A percentile compares a stretch with the other conserved stretches of the same genome.
These are phyloP conservation scores for Cyanistes caeruleus DNA, from an alignment of 2,113 vertebrate species.

Conservation along the genomic window DNA sequence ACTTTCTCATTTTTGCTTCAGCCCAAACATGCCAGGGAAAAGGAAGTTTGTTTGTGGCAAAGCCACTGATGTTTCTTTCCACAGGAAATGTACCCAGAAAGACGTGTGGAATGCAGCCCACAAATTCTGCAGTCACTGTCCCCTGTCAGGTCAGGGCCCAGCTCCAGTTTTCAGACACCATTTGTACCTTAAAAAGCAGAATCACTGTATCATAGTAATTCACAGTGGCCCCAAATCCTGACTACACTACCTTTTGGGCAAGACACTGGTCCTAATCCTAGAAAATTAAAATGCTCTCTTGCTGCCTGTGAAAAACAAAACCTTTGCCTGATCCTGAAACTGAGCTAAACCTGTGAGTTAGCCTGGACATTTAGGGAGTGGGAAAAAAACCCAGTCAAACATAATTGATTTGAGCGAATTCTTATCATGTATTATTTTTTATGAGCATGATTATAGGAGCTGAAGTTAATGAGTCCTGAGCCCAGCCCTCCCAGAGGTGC, in stretches of 20 bases:
- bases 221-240: not conserved
- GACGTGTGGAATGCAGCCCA: fast-evolving
- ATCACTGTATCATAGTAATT: not conserved
- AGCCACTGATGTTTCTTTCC: not conserved
- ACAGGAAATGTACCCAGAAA: not conserved
- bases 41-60: not conserved
- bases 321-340: not conserved
- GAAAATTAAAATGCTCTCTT: not conserved
- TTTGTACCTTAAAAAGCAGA: not conserved
- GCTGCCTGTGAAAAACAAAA: not conserved
- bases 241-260: not conserved
- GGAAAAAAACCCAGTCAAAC: fast-evolving
- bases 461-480: not conserved
- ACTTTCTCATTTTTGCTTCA: not conserved
- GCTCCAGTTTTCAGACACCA: not conserved
- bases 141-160: not conserved
- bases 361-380: fast-evolving
- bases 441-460: fast-evolving
- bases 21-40: not conserved
- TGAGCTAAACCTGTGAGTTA: not conserved
- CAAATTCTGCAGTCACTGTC: not conserved
- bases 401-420: not conserved
- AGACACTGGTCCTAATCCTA: not conserved
- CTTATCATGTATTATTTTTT: not conserved
- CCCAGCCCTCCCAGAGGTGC: not conserved